phyloP scores from a whole-genome alignment of 2,797 vertebrate species.

The Sebastes flavidus region DNA sequence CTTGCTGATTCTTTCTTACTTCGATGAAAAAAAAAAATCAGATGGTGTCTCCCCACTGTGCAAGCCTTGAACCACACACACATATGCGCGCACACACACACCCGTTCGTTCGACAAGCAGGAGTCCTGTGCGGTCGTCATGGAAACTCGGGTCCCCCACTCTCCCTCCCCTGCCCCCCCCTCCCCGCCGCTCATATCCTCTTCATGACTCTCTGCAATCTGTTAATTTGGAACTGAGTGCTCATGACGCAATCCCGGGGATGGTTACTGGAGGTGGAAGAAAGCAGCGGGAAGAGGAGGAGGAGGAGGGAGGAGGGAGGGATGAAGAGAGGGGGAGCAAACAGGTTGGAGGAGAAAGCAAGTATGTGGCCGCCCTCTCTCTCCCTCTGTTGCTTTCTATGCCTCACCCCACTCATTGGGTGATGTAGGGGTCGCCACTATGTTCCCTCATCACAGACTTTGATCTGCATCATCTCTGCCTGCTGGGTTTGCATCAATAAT shows the following conservation, averaged over 20 bases:
- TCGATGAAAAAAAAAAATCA: constrained; percentile 13
- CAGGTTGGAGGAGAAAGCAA: constrained; percentile 35
- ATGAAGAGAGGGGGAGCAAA: not conserved
- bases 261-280: constrained; percentile 42
- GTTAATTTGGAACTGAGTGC: constrained; percentile 73
- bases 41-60: constrained; percentile 56
- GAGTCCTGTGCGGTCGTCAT: constrained; percentile 78
- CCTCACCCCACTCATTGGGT: not conserved
- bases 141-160: constrained; percentile 64
- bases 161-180: not conserved
- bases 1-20: constrained; percentile 15
- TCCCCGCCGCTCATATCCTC: constrained; percentile 46
- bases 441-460: constrained; percentile 68
- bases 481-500: constrained; percentile 73
- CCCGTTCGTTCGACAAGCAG: constrained; percentile 49
- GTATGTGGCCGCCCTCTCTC: not conserved
- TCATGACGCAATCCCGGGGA: constrained; percentile 50
- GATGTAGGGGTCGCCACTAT: constrained; percentile 31
- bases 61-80: constrained; percentile 29
- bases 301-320: not conserved
- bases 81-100: not conserved
- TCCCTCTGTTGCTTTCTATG: not conserved
- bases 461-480: constrained; percentile 70
- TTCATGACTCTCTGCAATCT: constrained; percentile 74
- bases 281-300: not conserved